Percentiles rank a stretch among this genome's conserved stretches.
phyloP scores from a whole-genome alignment of 2,888 invertebrate genomes.

The Frankliniella fusca region DNA sequence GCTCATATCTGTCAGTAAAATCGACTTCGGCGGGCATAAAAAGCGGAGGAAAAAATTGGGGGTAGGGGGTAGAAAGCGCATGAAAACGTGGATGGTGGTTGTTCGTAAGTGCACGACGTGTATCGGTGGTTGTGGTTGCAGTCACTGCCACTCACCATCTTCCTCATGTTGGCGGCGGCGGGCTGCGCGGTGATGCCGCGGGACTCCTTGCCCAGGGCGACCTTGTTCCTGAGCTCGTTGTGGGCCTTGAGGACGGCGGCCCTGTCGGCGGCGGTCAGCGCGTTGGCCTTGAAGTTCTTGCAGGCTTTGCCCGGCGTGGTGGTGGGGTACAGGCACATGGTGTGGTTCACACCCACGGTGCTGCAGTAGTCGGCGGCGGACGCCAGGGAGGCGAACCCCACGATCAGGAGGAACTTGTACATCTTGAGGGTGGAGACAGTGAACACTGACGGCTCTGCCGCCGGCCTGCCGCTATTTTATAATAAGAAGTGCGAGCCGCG shows the following conservation, averaged over 20 bases:
- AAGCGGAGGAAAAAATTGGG: too few species aligned
- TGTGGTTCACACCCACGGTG: slow-evolving; percentile 43
- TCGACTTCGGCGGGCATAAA: too few species aligned
- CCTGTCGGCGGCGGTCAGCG: slow-evolving; percentile 33
- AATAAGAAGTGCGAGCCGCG: background rate
- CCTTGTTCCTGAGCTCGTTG: slow-evolving; percentile 47
- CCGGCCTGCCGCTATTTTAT: background rate
- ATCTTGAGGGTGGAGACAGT: background rate
- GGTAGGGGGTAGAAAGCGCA: too few species aligned
- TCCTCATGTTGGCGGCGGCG: slow-evolving; percentile 46
- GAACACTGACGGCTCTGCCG: background rate
- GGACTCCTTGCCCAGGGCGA: slow-evolving; percentile 46
- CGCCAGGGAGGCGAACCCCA: background rate
- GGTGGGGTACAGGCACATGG: slow-evolving; percentile 44
- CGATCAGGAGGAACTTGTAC: background rate
- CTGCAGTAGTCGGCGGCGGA: slow-evolving; percentile 40
- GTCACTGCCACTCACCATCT: slow-evolving; percentile 38
- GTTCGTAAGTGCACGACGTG: too few species aligned
- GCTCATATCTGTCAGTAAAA: too few species aligned
- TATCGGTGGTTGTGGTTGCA: too few species aligned
- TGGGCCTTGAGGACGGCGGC: slow-evolving; percentile 47
- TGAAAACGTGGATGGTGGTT: too few species aligned
- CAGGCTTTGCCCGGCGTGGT: slow-evolving; percentile 5
- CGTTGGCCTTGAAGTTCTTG: background rate
- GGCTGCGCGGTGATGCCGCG: slow-evolving; percentile 48